Base-by-base conservation (phyloP, 2,888 invertebrate species). In the Allophyes oxyacanthae region DNA sequence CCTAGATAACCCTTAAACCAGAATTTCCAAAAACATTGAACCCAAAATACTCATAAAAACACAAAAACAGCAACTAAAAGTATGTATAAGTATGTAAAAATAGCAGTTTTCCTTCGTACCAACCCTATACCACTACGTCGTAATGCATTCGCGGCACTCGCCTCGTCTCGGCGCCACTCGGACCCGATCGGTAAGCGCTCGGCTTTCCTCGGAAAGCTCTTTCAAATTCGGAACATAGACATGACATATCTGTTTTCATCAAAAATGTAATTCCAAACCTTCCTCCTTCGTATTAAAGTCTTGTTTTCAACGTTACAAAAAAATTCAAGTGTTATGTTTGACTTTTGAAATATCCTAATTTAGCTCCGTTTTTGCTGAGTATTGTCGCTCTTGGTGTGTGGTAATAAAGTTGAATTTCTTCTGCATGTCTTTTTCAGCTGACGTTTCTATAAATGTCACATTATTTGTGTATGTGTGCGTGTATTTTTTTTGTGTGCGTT, bases 151-250 rank as follows among this genome's bases (percentile, higher is more conserved):
- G 85, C 85, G 85, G 85, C 86, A 78, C 86, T 90, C 89, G 89
- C 87, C 76, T 85, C 84, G 87, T 84, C 88, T 94, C 93, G 93
- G 92, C 91, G 89, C 87, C 90, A 77, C 82, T 93, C 93, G 92
- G 92, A 85, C 91, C 88, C 85, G 93, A 93, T 93, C 93, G 92
- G 93, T 93, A 93, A 86, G 81, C 85, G 88, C 84, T 93, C 93
- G 93, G 90, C 79, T 68, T 60, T 63, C 63, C 82, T 91, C 93
- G 92, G 90, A 83, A 88, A 90, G 89, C 91, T 90, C 89, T 90
- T 89, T 90, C 89, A 81, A 88, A 90, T 89, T 88, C 89, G 87
- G 87, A 88, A 85, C 87, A 79, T 76, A 85, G 84, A 84, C 90
- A 86, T 90, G 89, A 89, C 89, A 87, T 88, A 89, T 89, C 89